phyloP scores from a whole-genome alignment of 1,140 invertebrate species.

The Philotrypesis tridentata region DNA sequence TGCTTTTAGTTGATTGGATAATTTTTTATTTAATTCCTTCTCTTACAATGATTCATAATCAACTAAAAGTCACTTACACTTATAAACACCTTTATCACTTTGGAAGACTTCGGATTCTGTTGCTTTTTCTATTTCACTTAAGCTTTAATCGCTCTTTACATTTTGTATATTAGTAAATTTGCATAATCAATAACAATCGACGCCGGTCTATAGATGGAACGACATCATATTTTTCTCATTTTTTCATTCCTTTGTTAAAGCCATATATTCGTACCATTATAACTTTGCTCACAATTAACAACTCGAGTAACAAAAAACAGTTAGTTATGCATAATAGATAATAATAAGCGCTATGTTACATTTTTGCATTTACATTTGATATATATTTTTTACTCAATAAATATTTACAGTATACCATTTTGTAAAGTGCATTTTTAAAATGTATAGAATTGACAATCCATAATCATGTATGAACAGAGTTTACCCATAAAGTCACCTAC shows the following conservation, averaged over 20 bases:
- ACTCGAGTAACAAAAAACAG: slow-evolving; percentile 36
- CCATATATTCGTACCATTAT: slow-evolving; percentile 39
- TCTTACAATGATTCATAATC: slow-evolving; percentile 3
- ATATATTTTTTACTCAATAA: slow-evolving; percentile 11
- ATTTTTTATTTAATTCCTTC: slow-evolving; percentile 13
- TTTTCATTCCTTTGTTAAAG: slow-evolving; percentile 31
- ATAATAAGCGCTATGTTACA: slow-evolving; percentile 30
- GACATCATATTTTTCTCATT: slow-evolving; percentile 18
- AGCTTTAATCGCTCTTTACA: slow-evolving; percentile 18
- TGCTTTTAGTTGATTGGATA: not conserved
- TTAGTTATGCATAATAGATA: slow-evolving; percentile 22
- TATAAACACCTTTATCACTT: slow-evolving; percentile 42
- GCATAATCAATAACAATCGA: slow-evolving; percentile 46
- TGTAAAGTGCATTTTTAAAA: slow-evolving; percentile 27
- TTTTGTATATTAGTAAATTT: slow-evolving; percentile 38
- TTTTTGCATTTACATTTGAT: slow-evolving; percentile 23
- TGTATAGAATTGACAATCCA: slow-evolving; percentile 32
- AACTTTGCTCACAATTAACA: slow-evolving; percentile 27
- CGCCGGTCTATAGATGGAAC: not conserved
- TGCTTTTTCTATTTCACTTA: slow-evolving; percentile 54
- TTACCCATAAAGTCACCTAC: slow-evolving; percentile 34
- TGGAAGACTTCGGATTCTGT: slow-evolving; percentile 70
- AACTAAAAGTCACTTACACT: slow-evolving; percentile 16
- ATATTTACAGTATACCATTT: slow-evolving; percentile 35
- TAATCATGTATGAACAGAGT: slow-evolving; percentile 24